These are phyloP conservation scores for Zygogramma bicolorata DNA, from an alignment of 2,888 invertebrate species.

Conservation along the genomic window DNA sequence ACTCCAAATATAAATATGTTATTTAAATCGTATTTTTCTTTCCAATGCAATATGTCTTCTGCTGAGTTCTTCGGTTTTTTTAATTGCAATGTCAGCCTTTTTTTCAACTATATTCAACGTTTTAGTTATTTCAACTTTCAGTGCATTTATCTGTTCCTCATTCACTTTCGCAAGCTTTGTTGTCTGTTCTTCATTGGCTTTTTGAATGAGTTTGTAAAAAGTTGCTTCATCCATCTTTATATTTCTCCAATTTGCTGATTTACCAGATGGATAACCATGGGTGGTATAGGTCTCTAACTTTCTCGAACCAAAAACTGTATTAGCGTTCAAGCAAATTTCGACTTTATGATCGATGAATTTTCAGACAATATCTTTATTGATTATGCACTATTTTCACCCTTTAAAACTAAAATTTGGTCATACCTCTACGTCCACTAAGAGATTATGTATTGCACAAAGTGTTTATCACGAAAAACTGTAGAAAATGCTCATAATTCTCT, in stretches of 20 bases:
- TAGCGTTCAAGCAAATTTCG: neutral
- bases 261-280: neutral
- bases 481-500: too few relatives aligned
- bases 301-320: neutral
- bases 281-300: neutral
- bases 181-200: too few relatives aligned
- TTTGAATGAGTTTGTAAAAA: conserved; percentile 5
- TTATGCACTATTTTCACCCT: neutral
- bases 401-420: neutral
- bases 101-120: neutral
- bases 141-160: conserved; percentile 1
- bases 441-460: neutral
- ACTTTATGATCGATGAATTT: neutral
- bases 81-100: conserved; percentile 7
- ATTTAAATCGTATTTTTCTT: neutral
- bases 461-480: neutral
- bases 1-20: conserved; percentile 15
- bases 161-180: conserved; percentile 11
- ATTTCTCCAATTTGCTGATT: neutral
- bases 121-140: conserved; percentile 9
- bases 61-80: neutral
- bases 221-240: conserved; percentile 4
- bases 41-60: neutral
- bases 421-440: neutral
- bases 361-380: neutral